Percentiles rank a stretch among this genome's conserved stretches.
Evolutionary conservation across 2,797 vertebrate species (phyloP).

Genomic region (Hemitrygon akajei): DNA sequence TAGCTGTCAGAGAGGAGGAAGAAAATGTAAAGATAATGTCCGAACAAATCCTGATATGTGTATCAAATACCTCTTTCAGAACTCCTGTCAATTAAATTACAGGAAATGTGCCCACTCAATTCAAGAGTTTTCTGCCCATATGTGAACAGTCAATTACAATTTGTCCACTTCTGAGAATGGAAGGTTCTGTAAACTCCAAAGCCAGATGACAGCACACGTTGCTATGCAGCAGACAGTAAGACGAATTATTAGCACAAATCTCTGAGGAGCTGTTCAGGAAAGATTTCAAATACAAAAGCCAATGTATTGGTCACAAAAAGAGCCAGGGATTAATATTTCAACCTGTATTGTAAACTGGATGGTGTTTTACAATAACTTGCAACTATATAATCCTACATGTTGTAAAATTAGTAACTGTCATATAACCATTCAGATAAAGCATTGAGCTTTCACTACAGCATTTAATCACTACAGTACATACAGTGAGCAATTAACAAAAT

Average conservation of each 20-base stretch:
- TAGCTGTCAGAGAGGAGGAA: slow-evolving; percentile 53
- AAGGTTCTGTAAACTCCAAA: background rate
- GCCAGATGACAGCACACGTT: background rate
- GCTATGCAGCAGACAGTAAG: background rate
- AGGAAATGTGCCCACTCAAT: background rate
- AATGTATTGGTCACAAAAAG: background rate
- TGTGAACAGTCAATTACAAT: background rate
- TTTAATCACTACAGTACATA: background rate
- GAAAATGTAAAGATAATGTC: background rate
- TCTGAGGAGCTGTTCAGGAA: background rate
- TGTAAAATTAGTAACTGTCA: too few relatives aligned
- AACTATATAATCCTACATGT: background rate
- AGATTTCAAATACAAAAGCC: background rate
- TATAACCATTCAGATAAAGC: background rate
- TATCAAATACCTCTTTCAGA: background rate
- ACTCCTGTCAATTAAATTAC: background rate
- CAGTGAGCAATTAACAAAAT: background rate
- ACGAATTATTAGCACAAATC: background rate
- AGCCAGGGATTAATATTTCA: background rate
- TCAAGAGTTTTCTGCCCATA: background rate
- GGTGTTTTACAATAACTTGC: background rate
- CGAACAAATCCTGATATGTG: background rate
- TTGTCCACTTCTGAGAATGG: background rate
- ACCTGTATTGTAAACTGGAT: background rate
- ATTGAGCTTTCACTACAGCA: background rate